These are phyloP conservation scores for Albula goreensis DNA, from an alignment of 2,113 vertebrate genomes.

Conservation along the genomic window DNA sequence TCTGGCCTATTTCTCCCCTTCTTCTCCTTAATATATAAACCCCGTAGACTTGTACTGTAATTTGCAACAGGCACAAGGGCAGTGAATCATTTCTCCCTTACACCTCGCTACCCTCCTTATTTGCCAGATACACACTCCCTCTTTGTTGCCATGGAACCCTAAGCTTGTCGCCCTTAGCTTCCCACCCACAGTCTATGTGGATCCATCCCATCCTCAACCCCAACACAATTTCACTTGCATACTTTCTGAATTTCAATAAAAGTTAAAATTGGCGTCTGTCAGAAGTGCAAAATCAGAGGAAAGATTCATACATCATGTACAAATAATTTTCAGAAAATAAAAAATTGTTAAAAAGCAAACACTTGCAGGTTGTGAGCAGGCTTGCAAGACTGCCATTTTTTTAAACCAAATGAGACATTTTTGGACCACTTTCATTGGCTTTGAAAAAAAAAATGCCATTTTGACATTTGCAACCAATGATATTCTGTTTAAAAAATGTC, in stretches of 20 bases:
- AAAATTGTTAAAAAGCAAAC: no score
- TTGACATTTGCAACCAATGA: no score
- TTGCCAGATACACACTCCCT: background rate
- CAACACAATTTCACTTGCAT: background rate
- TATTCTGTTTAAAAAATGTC: no score
- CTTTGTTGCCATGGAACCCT: background rate
- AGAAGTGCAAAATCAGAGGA: no score
- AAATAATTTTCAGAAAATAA: no score
- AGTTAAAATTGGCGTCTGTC: no score
- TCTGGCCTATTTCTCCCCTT: background rate
- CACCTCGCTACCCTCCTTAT: background rate
- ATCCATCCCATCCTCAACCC: background rate
- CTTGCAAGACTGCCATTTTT: no score
- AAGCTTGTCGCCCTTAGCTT: background rate
- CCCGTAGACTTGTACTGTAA: background rate
- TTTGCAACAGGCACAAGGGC: background rate
- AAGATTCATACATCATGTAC: no score
- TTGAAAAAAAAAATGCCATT: no score
- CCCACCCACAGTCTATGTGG: background rate
- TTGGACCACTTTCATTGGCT: no score
- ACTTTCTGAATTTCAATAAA: background rate
- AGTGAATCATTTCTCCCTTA: conserved; percentile 5
- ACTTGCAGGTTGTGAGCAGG: no score
- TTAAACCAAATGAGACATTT: no score
- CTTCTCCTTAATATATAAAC: background rate